Conservation (phyloP, 37 sponge, comb jelly and placozoan genomes). For the Ianthella basta region DNA sequence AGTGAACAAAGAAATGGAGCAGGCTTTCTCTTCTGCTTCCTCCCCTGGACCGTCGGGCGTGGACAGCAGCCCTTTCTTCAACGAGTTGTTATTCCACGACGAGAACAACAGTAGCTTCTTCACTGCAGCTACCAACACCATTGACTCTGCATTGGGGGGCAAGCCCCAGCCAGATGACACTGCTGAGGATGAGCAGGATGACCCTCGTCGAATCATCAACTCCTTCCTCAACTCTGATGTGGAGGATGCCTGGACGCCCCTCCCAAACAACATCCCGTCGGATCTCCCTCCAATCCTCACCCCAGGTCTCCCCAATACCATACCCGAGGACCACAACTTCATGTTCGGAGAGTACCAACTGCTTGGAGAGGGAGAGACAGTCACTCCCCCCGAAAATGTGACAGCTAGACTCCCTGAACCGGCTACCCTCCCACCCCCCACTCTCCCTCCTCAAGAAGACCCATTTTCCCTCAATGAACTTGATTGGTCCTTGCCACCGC, state of each 20-base stretch:
- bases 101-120: not conserved
- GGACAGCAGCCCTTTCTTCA: not conserved
- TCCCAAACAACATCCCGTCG: not conserved
- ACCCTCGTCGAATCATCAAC: conserved; percentile 1
- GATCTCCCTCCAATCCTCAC: conserved; percentile 16
- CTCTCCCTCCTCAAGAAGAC: not conserved
- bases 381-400: not conserved
- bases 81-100: not conserved
- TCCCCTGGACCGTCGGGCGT: not conserved
- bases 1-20: not conserved
- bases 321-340: not conserved
- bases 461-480: not conserved
- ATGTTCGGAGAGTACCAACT: not conserved
- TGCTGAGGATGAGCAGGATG: not conserved
- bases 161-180: not conserved
- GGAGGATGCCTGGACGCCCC: conserved; percentile 2
- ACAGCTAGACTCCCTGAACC: not conserved
- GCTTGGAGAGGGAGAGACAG: too few relatives aligned
- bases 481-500: conserved; percentile 14
- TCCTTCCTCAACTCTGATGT: conserved; percentile 19
- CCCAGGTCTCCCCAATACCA: not conserved
- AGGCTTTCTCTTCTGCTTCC: not conserved
- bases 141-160: not conserved
- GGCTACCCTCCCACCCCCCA: not conserved
- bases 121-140: not conserved